phyloP scores from a whole-genome alignment of 2,888 invertebrate species.

The Mongoloraphidia duomilia region DNA sequence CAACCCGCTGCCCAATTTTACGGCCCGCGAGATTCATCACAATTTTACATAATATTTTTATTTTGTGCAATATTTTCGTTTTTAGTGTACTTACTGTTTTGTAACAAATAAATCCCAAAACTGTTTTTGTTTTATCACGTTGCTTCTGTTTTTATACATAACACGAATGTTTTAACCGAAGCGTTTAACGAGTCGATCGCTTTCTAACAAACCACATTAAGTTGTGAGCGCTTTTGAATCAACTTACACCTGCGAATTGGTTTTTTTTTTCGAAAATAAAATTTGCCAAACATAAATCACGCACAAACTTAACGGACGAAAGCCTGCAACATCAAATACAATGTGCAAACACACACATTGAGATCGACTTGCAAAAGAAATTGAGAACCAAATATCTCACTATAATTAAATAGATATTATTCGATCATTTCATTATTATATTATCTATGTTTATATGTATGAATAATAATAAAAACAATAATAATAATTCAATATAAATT shows the following conservation, averaged over 20 bases:
- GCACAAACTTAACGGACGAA: conserved; percentile 10
- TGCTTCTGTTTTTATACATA: too few species aligned
- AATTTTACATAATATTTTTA: too few species aligned
- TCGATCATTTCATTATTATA: not conserved
- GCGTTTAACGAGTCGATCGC: too few species aligned
- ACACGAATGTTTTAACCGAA: too few species aligned
- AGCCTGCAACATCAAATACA: conserved; percentile 12
- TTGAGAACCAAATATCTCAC: conserved; percentile 8
- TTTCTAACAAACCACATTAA: too few species aligned
- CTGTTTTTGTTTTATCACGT: too few species aligned
- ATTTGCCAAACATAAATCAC: conserved; percentile 8
- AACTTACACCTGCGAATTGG: conserved; percentile 9
- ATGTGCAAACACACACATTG: conserved; percentile 12
- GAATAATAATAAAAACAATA: not conserved
- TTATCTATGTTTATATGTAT: not conserved
- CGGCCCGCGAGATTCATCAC: too few species aligned
- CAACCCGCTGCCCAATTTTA: too few species aligned
- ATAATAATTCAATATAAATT: not conserved
- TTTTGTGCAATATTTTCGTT: too few species aligned
- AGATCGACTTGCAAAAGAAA: conserved; percentile 9
- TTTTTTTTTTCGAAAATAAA: conserved; percentile 8
- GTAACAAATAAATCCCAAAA: too few species aligned
- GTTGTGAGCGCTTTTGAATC: conserved; percentile 3
- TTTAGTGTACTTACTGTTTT: too few species aligned
- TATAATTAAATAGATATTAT: conserved; percentile 6